These are phyloP conservation scores for Eidolon helvum DNA, from an alignment of 2,113 vertebrate genomes.

Conservation along the genomic window DNA sequence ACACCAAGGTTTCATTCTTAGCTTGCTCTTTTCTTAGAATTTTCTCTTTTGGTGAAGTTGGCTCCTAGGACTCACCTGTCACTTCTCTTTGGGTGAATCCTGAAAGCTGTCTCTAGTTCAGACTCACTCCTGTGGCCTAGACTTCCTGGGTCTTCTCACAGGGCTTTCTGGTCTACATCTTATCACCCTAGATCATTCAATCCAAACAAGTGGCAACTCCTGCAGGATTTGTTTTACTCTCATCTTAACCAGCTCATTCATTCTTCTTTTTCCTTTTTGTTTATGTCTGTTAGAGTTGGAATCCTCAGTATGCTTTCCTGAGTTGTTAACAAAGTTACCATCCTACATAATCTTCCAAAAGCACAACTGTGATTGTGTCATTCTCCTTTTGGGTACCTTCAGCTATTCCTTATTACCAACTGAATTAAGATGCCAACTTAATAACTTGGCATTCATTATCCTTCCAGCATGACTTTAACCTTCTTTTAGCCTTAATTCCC, in stretches of 20 bases:
- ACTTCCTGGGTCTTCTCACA: background rate
- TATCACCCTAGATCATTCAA: background rate
- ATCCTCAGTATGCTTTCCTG: background rate
- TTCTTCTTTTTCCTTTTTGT: slow-evolving; percentile 2
- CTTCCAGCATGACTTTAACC: background rate
- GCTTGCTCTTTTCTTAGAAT: slow-evolving; percentile 12
- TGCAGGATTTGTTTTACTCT: background rate
- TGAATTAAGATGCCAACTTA: slow-evolving; percentile 9
- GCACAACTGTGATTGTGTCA: background rate
- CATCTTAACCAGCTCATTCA: background rate
- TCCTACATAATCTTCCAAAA: background rate
- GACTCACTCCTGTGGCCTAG: background rate
- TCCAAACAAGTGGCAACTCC: background rate
- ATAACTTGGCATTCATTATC: slow-evolving; percentile 30
- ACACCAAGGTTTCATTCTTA: background rate
- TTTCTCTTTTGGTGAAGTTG: slow-evolving; percentile 24
- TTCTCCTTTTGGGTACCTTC: background rate
- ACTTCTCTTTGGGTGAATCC: background rate
- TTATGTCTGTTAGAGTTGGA: background rate
- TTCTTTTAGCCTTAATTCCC: slow-evolving; percentile 25
- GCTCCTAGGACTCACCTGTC: background rate
- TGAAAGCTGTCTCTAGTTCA: background rate
- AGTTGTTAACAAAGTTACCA: background rate
- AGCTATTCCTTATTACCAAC: background rate
- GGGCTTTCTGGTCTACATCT: background rate